These are phyloP conservation scores for Nycticorax nycticorax DNA, from an alignment of 2,113 vertebrate species.

Conservation along the genomic window DNA sequence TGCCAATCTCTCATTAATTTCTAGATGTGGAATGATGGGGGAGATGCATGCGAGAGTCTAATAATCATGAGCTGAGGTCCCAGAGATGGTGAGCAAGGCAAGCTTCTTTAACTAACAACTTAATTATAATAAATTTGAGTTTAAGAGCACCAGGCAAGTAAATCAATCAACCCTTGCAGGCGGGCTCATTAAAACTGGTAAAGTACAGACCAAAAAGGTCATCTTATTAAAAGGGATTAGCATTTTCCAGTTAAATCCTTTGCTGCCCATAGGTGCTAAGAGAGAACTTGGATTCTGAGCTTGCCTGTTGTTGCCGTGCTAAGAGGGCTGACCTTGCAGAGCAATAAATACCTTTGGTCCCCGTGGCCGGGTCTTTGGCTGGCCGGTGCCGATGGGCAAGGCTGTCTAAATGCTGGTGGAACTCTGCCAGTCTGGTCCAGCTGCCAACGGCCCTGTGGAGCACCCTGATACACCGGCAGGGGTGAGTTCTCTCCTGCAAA, in stretches of 20 bases:
- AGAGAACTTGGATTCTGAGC: neutral
- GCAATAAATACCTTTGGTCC: slow-evolving; percentile 1
- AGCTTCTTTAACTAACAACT: slow-evolving; percentile 48
- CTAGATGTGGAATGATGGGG: slow-evolving; percentile 27
- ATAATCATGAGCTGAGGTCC: slow-evolving; percentile 52
- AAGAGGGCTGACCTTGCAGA: neutral
- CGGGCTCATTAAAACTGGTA: slow-evolving; percentile 53
- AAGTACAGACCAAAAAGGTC: slow-evolving; percentile 34
- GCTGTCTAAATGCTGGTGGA: neutral
- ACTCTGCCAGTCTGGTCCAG: neutral
- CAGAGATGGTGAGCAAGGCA: slow-evolving; percentile 21
- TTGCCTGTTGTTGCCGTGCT: neutral
- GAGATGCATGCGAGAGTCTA: slow-evolving; percentile 28
- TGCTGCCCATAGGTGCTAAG: neutral
- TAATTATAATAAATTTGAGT: slow-evolving; percentile 58
- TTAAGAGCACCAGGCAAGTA: slow-evolving; percentile 35
- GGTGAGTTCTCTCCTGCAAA: neutral
- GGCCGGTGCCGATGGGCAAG: neutral
- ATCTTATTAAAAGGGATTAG: slow-evolving; percentile 61
- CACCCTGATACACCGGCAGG: neutral
- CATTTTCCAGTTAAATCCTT: slow-evolving; percentile 48
- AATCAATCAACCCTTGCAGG: slow-evolving; percentile 63
- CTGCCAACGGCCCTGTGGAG: neutral
- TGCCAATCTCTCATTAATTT: slow-evolving; percentile 66
- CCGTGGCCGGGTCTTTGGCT: neutral